Conservation (phyloP, 1,140 invertebrate species). For the Marisa cornuarietis region DNA sequence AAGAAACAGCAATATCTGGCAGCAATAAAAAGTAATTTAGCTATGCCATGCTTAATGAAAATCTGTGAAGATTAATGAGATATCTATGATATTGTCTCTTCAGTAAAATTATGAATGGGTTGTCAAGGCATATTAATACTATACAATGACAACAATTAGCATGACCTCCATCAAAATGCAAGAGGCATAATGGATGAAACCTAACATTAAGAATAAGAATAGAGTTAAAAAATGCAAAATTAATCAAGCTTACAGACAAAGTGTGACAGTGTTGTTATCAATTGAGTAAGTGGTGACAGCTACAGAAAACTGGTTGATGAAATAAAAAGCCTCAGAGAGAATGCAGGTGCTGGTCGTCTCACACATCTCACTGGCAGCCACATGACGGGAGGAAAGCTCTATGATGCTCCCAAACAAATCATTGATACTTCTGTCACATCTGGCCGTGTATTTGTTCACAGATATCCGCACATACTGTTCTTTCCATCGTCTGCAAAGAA, state of each 20-base stretch:
- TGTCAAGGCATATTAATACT: too few species aligned
- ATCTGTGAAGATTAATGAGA: too few species aligned
- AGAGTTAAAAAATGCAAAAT: neutral
- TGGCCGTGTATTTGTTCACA: neutral
- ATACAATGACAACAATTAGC: too few species aligned
- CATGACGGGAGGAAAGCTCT: neutral
- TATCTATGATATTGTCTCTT: too few species aligned
- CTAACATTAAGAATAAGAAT: neutral
- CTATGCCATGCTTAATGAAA: too few species aligned
- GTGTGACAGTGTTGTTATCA: neutral
- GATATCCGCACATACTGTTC: neutral
- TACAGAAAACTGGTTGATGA: conserved; percentile 20
- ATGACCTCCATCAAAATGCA: neutral
- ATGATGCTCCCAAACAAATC: neutral
- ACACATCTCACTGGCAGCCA: neutral
- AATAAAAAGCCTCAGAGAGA: conserved; percentile 1
- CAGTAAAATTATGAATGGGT: too few species aligned
- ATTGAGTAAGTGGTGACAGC: conserved; percentile 9
- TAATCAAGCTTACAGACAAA: conserved; percentile 5
- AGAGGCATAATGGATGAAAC: neutral
- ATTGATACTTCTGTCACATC: neutral
- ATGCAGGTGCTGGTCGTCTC: neutral
- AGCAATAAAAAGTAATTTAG: too few species aligned
- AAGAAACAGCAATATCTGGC: too few species aligned
- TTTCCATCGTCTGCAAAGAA: conserved; percentile 3